Conservation (phyloP, 2,888 invertebrate species). For the Xanthorhoe spadicearia region DNA sequence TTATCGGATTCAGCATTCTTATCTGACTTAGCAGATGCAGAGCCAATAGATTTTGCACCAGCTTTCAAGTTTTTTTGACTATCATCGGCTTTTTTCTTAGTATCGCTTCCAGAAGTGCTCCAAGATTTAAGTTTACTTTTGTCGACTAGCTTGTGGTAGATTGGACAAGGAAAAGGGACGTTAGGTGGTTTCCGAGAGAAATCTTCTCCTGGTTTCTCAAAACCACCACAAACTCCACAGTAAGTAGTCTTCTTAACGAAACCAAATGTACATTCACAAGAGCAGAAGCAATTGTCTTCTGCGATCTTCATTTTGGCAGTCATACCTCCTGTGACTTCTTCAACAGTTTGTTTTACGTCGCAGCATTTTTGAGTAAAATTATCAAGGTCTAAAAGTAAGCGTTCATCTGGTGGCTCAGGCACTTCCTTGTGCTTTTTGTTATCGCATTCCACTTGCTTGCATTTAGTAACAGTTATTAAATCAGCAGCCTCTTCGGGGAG, state of each 20-base stretch:
- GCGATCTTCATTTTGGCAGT: slow-evolving; percentile 60
- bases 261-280: slow-evolving; percentile 74
- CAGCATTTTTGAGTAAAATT: slow-evolving; percentile 57
- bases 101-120: slow-evolving; percentile 66
- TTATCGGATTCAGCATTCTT: slow-evolving; percentile 66
- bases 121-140: slow-evolving; percentile 62
- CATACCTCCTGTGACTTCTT: slow-evolving; percentile 61
- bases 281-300: slow-evolving; percentile 68
- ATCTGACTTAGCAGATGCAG: slow-evolving; percentile 48
- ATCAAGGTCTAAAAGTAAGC: slow-evolving; percentile 58
- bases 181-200: slow-evolving; percentile 47
- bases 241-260: slow-evolving; percentile 72
- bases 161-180: slow-evolving; percentile 71
- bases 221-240: slow-evolving; percentile 73
- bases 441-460: slow-evolving; percentile 59
- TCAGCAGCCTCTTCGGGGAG: slow-evolving; percentile 52
- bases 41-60: slow-evolving; percentile 47
- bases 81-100: slow-evolving; percentile 55
- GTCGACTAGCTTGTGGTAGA: slow-evolving; percentile 69
- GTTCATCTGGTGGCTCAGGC: slow-evolving; percentile 55
- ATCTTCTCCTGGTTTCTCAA: slow-evolving; percentile 68
- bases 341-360: slow-evolving; percentile 53
- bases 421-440: slow-evolving; percentile 51
- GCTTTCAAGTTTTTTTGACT: slow-evolving; percentile 49
- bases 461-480: slow-evolving; percentile 58